These are phyloP conservation scores for Stenurella melanura DNA, from an alignment of 2,888 invertebrate genomes.

Conservation along the genomic window DNA sequence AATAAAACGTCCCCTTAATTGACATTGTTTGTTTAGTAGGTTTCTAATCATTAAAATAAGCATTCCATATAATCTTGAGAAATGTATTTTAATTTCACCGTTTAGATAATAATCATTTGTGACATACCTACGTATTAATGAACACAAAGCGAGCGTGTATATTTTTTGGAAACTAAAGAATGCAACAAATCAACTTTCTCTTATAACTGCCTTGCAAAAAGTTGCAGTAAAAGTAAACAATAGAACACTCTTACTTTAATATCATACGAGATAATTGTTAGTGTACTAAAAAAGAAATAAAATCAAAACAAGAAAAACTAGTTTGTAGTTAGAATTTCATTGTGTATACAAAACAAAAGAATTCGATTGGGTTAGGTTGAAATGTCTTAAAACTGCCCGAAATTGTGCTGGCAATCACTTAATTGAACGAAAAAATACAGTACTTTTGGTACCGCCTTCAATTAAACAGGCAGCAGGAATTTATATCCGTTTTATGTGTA, in stretches of 20 bases:
- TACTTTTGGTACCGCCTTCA: background rate
- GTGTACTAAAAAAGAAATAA: background rate
- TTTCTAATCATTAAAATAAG: too few species aligned
- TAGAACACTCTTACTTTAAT: background rate
- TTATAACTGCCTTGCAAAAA: background rate
- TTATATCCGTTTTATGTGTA: too few species aligned
- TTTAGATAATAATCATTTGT: too few species aligned
- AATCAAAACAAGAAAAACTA: background rate
- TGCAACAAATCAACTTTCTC: background rate
- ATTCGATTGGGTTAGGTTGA: background rate
- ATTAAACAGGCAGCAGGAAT: background rate
- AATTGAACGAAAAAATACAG: background rate
- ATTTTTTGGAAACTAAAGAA: conserved; percentile 1
- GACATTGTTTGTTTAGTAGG: too few species aligned
- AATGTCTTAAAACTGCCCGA: background rate
- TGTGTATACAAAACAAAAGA: background rate
- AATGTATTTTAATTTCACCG: too few species aligned
- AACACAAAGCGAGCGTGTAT: background rate
- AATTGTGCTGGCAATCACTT: background rate
- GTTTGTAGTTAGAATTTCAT: background rate
- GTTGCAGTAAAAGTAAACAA: background rate
- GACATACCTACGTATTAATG: too few species aligned
- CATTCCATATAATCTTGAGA: too few species aligned
- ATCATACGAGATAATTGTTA: background rate
- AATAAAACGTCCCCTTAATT: too few species aligned